Evolutionary conservation across 2,113 vertebrate genomes (phyloP).

Genomic region (Bufo bufo): DNA sequence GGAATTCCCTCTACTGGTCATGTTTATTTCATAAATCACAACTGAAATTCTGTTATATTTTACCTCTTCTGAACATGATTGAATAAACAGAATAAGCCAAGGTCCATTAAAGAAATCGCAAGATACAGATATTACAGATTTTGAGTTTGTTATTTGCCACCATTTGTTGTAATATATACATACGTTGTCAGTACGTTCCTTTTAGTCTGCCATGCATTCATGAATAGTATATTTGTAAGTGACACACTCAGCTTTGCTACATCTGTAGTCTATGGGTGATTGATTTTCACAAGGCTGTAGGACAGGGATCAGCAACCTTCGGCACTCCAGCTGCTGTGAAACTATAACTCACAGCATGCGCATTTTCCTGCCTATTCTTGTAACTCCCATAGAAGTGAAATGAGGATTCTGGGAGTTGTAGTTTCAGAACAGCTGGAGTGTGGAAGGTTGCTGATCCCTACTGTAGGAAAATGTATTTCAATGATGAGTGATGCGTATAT

Average conservation of each 20-base stretch:
- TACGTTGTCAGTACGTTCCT: background rate
- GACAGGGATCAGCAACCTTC: too few species aligned
- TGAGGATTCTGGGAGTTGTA: too few species aligned
- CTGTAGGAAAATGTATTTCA: background rate
- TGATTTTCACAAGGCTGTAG: background rate
- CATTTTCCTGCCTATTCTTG: too few species aligned
- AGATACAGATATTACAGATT: background rate
- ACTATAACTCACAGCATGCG: too few species aligned
- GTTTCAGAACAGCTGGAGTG: too few species aligned
- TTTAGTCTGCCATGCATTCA: background rate
- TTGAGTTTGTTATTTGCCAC: background rate
- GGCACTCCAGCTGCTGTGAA: too few species aligned
- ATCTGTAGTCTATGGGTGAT: background rate
- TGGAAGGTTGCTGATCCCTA: too few species aligned
- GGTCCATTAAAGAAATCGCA: too few species aligned
- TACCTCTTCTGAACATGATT: background rate
- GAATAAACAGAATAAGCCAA: background rate
- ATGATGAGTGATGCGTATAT: background rate
- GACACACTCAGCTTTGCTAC: background rate
- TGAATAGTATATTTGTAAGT: background rate
- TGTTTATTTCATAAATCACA: background rate
- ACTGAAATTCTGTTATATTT: background rate
- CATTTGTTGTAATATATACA: background rate
- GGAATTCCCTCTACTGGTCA: conserved; percentile 23
- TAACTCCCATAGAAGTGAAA: too few species aligned